Evolutionary conservation across 1,140 invertebrate genomes (phyloP).

Genomic region (Luehdorfia chinensis): DNA sequence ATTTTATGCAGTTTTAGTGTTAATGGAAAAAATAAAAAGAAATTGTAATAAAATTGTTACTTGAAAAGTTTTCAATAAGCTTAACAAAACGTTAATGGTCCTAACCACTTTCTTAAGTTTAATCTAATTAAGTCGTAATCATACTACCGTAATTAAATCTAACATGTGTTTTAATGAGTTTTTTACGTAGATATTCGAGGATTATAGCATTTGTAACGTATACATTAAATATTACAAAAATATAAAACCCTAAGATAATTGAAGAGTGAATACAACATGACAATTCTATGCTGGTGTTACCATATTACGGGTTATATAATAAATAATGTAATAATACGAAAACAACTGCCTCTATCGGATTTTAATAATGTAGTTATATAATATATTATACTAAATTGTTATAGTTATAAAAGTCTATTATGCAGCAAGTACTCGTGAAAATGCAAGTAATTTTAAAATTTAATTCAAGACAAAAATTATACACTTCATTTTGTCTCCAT

Average conservation of each 20-base stretch:
- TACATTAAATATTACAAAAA: not conserved
- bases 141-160: not conserved
- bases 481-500: too few species aligned
- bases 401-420: too few species aligned
- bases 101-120: not conserved
- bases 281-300: slow-evolving; percentile 1
- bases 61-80: not conserved
- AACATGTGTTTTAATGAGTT: not conserved
- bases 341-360: too few species aligned
- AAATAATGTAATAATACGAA: too few species aligned
- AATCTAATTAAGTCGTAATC: not conserved
- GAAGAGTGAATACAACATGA: not conserved
- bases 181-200: not conserved
- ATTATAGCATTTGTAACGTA: too few species aligned
- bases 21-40: not conserved
- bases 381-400: too few species aligned
- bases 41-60: not conserved
- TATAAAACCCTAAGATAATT: not conserved
- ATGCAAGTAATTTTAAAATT: too few species aligned
- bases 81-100: not conserved
- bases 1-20: slow-evolving; percentile 14
- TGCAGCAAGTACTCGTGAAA: too few species aligned
- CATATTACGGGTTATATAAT: too few species aligned
- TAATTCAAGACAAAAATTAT: too few species aligned
- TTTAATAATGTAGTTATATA: too few species aligned